Conservation (phyloP, 2,888 invertebrate species). For the Cephus pygmeus region DNA sequence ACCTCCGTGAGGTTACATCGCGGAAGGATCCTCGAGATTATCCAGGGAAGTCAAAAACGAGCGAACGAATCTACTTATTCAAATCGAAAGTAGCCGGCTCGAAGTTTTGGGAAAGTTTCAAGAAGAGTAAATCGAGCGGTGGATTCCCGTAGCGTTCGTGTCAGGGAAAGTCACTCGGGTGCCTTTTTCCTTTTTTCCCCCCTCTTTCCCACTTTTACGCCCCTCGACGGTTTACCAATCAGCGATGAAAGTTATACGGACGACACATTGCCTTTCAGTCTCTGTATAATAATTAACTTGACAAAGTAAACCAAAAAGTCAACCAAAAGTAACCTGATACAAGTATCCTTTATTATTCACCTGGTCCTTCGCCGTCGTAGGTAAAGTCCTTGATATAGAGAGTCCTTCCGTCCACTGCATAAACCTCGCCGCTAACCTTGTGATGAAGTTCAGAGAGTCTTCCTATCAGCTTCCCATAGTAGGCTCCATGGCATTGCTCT, state of each 20-base stretch:
- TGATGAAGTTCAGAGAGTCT: slow-evolving; percentile 83
- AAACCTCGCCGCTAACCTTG: slow-evolving; percentile 86
- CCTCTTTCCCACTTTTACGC: slow-evolving; percentile 2
- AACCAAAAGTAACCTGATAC: neutral
- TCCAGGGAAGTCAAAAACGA: neutral
- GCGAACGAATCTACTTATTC: neutral
- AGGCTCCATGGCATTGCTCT: slow-evolving; percentile 68
- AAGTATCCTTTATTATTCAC: slow-evolving; percentile 65
- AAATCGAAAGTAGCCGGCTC: neutral
- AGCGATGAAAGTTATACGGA: neutral
- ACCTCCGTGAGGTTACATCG: neutral
- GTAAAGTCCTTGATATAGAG: slow-evolving; percentile 88
- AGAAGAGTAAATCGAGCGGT: slow-evolving; percentile 22
- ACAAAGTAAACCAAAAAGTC: neutral
- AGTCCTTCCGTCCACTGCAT: slow-evolving; percentile 88
- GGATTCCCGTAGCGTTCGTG: slow-evolving; percentile 14
- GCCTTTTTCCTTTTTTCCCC: neutral
- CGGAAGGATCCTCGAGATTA: neutral
- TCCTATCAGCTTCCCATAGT: slow-evolving; percentile 83
- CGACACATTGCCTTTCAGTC: neutral
- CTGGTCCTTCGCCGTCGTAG: slow-evolving; percentile 92
- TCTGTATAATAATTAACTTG: neutral
- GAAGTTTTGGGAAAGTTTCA: slow-evolving; percentile 30
- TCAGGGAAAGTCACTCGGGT: slow-evolving; percentile 23
- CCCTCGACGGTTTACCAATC: neutral